Evolutionary conservation across 2,888 invertebrate genomes (phyloP).

Genomic region (Spicauda simplicius): DNA sequence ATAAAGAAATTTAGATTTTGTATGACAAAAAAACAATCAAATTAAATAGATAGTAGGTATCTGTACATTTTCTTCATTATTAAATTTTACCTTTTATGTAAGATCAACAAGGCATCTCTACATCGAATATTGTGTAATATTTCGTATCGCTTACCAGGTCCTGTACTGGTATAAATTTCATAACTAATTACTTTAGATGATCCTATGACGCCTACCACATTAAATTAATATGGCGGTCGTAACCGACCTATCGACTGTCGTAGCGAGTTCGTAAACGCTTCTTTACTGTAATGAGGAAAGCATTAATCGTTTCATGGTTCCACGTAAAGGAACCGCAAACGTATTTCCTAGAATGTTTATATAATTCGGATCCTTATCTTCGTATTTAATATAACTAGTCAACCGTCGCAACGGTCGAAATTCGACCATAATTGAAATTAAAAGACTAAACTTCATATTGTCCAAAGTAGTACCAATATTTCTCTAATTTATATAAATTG

Average conservation of each 20-base stretch:
- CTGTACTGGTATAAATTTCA: slow-evolving; percentile 20
- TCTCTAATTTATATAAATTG: too few species aligned
- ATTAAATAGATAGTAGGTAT: too few species aligned
- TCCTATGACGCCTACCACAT: slow-evolving; percentile 29
- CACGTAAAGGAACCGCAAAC: neutral
- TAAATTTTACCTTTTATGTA: too few species aligned
- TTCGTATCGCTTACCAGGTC: neutral
- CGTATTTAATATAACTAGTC: too few species aligned
- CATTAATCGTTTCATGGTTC: neutral
- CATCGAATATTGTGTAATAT: neutral
- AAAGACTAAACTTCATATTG: too few species aligned
- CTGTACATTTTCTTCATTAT: too few species aligned
- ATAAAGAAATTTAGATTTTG: too few species aligned
- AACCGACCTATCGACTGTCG: neutral
- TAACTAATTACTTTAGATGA: slow-evolving; percentile 32
- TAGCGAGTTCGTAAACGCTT: slow-evolving; percentile 10
- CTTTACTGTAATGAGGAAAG: slow-evolving; percentile 19
- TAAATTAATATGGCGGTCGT: slow-evolving; percentile 26
- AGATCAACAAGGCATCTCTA: neutral
- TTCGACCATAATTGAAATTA: too few species aligned
- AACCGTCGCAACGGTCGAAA: too few species aligned
- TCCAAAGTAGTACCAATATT: too few species aligned
- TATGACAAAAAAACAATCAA: too few species aligned
- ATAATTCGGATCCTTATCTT: neutral
- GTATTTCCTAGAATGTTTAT: neutral